These are phyloP conservation scores for Falco punctatus DNA, from an alignment of 2,113 vertebrate genomes.

Conservation along the genomic window DNA sequence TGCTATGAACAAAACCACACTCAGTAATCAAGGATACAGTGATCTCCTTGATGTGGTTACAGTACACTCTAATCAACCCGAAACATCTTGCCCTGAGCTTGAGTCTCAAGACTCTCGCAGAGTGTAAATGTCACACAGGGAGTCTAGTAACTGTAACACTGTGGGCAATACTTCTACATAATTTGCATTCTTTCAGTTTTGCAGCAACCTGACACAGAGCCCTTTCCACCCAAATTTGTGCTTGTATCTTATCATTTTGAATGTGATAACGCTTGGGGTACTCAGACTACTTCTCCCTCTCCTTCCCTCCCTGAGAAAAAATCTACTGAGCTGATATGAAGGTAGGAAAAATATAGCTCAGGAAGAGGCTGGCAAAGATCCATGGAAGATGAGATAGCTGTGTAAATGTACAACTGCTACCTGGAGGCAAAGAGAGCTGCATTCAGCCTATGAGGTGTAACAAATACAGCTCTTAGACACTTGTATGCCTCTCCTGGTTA, in stretches of 20 bases:
- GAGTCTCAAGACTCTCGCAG: not conserved
- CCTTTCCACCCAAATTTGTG: not conserved
- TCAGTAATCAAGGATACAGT: not conserved
- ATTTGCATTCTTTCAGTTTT: not conserved
- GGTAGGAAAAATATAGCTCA: not conserved
- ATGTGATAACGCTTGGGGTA: not conserved
- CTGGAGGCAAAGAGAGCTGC: not conserved
- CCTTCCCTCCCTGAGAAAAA: not conserved
- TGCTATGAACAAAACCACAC: not conserved
- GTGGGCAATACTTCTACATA: not conserved
- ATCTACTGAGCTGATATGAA: not conserved
- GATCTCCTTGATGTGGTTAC: not conserved
- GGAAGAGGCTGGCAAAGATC: not conserved
- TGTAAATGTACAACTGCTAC: not conserved
- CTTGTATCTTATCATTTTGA: not conserved
- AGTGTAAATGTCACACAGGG: not conserved
- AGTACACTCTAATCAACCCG: not conserved
- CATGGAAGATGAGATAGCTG: not conserved
- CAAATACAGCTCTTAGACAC: not conserved
- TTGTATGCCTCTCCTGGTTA: not conserved
- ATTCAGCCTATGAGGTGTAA: not conserved
- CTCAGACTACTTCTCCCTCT: not conserved
- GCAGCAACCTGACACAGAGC: not conserved
- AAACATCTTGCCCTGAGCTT: constrained; percentile 24
- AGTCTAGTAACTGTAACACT: not conserved